Evolutionary conservation across 2,113 vertebrate species (phyloP).

Genomic region (Phalacrocorax pelagicus): DNA sequence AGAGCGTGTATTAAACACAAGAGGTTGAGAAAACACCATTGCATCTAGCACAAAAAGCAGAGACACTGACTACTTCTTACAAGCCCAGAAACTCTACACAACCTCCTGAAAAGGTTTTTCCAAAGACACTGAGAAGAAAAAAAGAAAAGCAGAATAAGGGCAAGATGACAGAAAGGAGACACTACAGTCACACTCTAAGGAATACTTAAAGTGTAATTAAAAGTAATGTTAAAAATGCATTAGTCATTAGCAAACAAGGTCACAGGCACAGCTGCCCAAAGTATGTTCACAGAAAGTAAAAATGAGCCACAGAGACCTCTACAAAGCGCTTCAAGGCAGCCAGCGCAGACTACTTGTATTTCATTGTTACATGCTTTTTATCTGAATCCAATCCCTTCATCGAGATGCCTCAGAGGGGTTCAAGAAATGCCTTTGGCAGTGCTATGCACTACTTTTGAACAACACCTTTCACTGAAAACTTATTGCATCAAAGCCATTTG

Average conservation of each 20-base stretch:
- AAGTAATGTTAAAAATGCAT: constrained; percentile 49
- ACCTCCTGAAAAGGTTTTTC: background rate
- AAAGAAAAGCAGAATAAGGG: background rate
- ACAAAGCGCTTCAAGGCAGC: background rate
- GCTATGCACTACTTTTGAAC: background rate
- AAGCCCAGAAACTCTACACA: background rate
- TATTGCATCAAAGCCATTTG: background rate
- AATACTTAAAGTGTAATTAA: constrained; percentile 37
- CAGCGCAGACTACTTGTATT: background rate
- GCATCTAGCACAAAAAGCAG: background rate
- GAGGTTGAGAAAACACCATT: background rate
- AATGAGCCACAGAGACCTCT: background rate
- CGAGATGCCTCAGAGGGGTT: background rate
- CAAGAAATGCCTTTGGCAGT: background rate
- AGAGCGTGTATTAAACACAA: background rate
- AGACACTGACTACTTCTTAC: background rate
- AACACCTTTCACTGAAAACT: background rate
- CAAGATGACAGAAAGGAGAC: constrained; percentile 42
- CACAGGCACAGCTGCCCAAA: background rate
- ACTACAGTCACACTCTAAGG: background rate
- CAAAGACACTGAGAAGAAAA: background rate
- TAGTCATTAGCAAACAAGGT: constrained; percentile 27
- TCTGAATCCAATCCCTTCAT: background rate
- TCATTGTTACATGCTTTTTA: background rate
- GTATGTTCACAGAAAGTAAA: background rate